Percentiles rank a stretch among this genome's conserved stretches.
phyloP scores from a whole-genome alignment of 1,140 invertebrate genomes.

The Apolygus lucorum region DNA sequence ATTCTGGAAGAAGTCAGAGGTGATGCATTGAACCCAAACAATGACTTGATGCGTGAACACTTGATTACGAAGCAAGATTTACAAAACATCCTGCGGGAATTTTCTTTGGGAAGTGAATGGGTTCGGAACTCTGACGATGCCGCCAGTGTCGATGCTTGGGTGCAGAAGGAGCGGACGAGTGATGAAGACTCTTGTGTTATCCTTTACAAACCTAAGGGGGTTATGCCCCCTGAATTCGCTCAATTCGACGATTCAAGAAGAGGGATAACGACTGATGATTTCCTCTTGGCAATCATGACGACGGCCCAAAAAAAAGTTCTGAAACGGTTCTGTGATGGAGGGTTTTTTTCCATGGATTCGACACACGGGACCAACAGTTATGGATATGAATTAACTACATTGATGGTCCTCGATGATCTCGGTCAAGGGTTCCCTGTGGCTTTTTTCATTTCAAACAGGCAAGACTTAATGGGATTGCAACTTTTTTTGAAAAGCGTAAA shows the following conservation, averaged over 20 bases:
- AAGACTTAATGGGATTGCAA: background rate
- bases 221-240: background rate
- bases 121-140: background rate
- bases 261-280: background rate
- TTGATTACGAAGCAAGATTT: background rate
- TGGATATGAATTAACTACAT: background rate
- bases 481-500: conserved; percentile 2
- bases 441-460: background rate
- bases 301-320: background rate
- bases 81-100: background rate
- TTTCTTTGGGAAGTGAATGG: background rate
- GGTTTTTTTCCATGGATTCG: background rate
- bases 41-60: background rate
- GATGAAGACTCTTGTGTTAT: conserved; percentile 3
- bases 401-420: background rate
- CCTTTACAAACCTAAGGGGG: background rate
- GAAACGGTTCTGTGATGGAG: background rate
- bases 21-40: background rate
- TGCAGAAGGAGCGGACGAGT: background rate
- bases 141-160: background rate
- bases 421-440: background rate
- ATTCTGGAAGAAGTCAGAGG: background rate
- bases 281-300: background rate
- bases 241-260: background rate
- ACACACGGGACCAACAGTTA: background rate